A percentile compares a stretch with the other conserved stretches of the same genome.
These are phyloP conservation scores for Cyprinodon variegatus DNA, from an alignment of 2,113 vertebrate species.

Conservation along the genomic window DNA sequence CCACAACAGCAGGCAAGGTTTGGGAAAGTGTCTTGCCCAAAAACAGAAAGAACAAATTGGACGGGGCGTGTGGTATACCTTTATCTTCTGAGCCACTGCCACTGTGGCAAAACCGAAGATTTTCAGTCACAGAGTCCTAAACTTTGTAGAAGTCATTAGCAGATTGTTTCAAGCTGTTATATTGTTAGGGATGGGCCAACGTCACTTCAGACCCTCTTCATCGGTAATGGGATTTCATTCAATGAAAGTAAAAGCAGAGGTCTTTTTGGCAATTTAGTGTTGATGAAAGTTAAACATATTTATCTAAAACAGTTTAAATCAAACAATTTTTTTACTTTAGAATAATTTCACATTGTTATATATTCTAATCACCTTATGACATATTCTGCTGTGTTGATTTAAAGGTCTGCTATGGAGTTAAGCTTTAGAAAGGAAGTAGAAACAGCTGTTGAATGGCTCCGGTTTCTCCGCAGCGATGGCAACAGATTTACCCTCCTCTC, in stretches of 20 bases:
- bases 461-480: constrained; percentile 40
- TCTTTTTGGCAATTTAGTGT: background rate
- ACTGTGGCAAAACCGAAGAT: background rate
- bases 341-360: background rate
- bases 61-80: no score
- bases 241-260: background rate
- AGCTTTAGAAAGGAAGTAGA: constrained; percentile 42
- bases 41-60: no score
- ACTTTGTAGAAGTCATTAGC: background rate
- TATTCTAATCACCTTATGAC: background rate
- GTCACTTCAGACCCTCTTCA: no score
- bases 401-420: constrained; percentile 11
- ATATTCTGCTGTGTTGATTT: constrained; percentile 24
- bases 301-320: background rate
- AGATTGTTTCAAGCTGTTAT: background rate
- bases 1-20: no score
- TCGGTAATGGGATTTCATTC: background rate
- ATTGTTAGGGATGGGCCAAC: background rate
- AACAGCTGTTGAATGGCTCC: constrained; percentile 56
- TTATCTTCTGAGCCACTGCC: no score
- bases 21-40: no score
- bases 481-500: constrained; percentile 42
- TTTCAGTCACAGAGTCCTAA: background rate
- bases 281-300: background rate
- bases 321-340: background rate